Base-by-base conservation (phyloP, 2,113 vertebrate genomes). In the Donacobius atricapilla region DNA sequence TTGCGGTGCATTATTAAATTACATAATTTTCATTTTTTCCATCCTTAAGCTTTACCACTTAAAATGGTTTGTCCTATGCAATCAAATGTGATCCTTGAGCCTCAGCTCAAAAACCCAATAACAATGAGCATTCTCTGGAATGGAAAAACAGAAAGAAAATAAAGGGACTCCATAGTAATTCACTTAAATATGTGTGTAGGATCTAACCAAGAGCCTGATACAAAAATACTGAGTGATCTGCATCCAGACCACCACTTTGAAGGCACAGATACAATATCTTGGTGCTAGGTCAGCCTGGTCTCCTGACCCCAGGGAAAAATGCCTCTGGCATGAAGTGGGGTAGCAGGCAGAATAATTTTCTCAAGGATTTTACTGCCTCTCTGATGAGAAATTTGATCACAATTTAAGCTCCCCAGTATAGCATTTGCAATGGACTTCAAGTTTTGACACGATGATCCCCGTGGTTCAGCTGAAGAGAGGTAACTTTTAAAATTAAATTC, bases 21-120 rank as follows among this genome's bases (percentile, higher is more conserved):
- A 97, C 95, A 92, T 95, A 90, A 98, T 97, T 97, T 96, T 97
- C 95, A 97, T 97, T 96, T 98, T 97, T 98, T 97, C 97, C 95
- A 82, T 96, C 94, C 93, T 89, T 96, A 81, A 90, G 90, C 87
- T 92, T 98, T 95, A 95, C 97, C 97, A 97, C 96, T 97, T 97
- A 94, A 97, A 97, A 93, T 90, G 91, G 82, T 96, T 92, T 96
- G 94, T 97, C 95, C 97, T 97, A 70, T 96, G 95, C 95, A 97
- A 97, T 97, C 97, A 97, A 97, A 96, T 97, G 86, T 87, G 97
- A 97, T 98, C 95, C 94, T 71, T 69, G 90, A 97, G 91, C 94
- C 97, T 97, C 95, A 63, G 96, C 96, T 96, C 77, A 68, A 91
- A 97, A 94, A 91, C 89, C 45, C 93, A 96, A 60, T 89, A 96